Conservation (phyloP, 1,140 invertebrate species). For the Probaryconus sp. region DNA sequence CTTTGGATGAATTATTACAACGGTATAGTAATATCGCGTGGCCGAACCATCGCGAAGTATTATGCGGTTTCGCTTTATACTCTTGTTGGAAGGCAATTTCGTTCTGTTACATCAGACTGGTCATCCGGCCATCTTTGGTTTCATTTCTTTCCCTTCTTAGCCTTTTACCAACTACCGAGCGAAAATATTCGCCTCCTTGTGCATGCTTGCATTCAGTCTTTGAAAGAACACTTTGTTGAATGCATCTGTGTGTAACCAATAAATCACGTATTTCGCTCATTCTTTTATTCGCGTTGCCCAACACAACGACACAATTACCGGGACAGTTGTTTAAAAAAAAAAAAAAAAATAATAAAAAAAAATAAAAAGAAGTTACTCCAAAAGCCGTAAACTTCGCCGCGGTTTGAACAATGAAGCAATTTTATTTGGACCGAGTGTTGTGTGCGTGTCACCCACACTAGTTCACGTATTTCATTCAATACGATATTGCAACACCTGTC, state of each 20-base stretch:
- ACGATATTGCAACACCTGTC: background rate
- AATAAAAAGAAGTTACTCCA: too few relatives aligned
- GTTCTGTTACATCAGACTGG: conserved; percentile 76
- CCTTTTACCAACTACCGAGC: conserved; percentile 60
- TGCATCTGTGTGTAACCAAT: conserved; percentile 49
- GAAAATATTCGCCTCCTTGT: conserved; percentile 67
- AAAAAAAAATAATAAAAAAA: background rate
- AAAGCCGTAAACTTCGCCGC: too few relatives aligned
- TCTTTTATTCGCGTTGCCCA: background rate
- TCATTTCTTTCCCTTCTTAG: conserved; percentile 64
- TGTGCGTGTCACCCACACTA: background rate
- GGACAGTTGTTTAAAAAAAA: background rate
- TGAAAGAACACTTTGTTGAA: conserved; percentile 61
- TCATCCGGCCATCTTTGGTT: conserved; percentile 73
- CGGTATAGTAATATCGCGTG: conserved; percentile 52
- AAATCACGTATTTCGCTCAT: conserved; percentile 25
- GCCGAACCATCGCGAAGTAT: conserved; percentile 42
- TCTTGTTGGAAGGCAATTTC: conserved; percentile 69
- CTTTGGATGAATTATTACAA: conserved; percentile 52
- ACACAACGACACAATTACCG: conserved; percentile 9
- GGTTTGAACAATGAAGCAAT: too few relatives aligned
- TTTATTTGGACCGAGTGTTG: background rate
- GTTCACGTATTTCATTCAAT: conserved; percentile 3
- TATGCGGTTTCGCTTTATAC: conserved; percentile 67
- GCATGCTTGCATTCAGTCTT: conserved; percentile 67